Conservation (phyloP, 2,113 vertebrate species). For the Anarhynchus alexandrinus region DNA sequence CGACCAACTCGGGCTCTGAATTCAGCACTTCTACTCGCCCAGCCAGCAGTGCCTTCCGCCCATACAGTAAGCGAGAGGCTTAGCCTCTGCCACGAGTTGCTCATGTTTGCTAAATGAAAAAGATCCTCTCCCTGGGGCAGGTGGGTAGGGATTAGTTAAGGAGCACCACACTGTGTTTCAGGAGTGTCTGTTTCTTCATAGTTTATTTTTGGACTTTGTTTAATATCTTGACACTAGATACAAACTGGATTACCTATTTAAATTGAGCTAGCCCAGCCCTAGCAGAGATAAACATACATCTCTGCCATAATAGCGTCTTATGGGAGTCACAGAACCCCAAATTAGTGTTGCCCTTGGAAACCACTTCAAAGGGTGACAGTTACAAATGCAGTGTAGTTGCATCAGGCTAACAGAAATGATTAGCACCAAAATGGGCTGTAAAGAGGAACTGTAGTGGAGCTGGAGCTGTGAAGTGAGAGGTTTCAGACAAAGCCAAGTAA, state of each 20-base stretch:
- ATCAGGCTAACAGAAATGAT: not conserved
- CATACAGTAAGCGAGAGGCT: accelerated
- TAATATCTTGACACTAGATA: not conserved
- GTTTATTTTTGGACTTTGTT: not conserved
- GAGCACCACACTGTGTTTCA: not conserved
- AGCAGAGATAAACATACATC: not conserved
- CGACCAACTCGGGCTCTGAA: accelerated
- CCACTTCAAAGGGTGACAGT: not conserved
- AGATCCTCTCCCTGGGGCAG: not conserved
- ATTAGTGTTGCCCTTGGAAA: not conserved
- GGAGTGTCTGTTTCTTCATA: not conserved
- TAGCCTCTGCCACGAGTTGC: not conserved
- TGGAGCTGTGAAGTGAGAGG: not conserved
- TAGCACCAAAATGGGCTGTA: not conserved
- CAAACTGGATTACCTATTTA: not conserved
- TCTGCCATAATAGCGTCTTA: accelerated
- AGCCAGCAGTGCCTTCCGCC: not conserved
- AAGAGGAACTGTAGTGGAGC: not conserved
- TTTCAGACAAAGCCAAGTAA: not conserved
- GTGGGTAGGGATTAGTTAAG: not conserved
- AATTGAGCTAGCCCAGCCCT: not conserved
- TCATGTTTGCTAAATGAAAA: not conserved
- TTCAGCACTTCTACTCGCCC: accelerated
- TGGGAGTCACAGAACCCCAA: not conserved
- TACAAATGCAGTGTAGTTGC: accelerated